Evolutionary conservation across 1,140 invertebrate species (phyloP), one percentile per base, ranked within the genome.

Genomic region (Saccostrea glomerata): DNA sequence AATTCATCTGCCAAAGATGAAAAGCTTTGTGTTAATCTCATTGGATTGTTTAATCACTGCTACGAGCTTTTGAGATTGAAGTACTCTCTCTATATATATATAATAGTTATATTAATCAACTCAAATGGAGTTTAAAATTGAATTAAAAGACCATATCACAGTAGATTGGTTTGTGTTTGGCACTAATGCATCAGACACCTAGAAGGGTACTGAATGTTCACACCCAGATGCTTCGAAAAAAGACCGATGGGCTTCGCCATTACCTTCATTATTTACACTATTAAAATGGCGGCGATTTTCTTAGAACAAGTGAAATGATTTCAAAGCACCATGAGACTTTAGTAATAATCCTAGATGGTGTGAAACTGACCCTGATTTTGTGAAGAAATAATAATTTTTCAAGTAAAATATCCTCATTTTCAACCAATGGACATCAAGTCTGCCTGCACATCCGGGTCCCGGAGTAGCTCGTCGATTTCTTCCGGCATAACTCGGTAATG

Each of bases 381-480:
- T 84, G 54, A 55, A 84, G 82, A 54, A 84, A 84, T 55, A 84
- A 55, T 55, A 54, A 36, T n/a, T 54, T 54, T 47, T 20, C 20
- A 20, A 40, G 15, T 54, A 54, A 6, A 63, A 63, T n/a, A 84
- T 84, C 40, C 17, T 54, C 40, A 23, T 54, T 58, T 58, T 87
- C 86, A 87, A 86, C 93, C 91, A 55, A 94, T 85, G 13, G 94
- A 94, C n/a, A 92, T 92, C 55, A 95, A 89, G 83, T 95, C 94
- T 36, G 94, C 94, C 89, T 94, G 93, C 12, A 95, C 92, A 84
- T 95, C 95, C 36, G 94, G 94, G 90, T 96, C 95, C 55, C 93
- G 92, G 87, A 95, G 95, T 66, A 96, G 90, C 89, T 95, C 94
- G 82, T 96, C 95, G 40, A 96, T 95, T 90, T 96, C 95, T 90